Base-by-base conservation (phyloP, 1,140 invertebrate genomes). In the Cyclargus thomasi region DNA sequence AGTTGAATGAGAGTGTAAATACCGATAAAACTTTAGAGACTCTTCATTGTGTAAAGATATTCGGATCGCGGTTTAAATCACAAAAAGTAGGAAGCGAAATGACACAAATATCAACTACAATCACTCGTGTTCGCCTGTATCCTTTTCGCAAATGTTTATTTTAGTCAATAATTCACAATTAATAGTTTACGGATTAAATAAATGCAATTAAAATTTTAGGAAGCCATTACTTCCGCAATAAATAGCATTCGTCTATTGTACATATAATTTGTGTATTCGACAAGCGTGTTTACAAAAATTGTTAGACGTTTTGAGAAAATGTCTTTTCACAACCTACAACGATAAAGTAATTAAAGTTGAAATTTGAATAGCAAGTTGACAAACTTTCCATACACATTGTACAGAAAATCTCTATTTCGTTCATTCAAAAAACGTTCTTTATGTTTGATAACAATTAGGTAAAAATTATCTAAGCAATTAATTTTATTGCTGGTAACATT, bases 251-350 rank as follows among this genome's bases (percentile, higher is more conserved):
- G 85, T 82, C 85, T 86, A 82, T 79, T 80, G 74, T 77, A 81
- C 78, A 77, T 83, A 86, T 88, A 86, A 82, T 85, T 86, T 86
- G 82, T 86, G 83, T 86, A 88, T 85, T 86, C 86, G 82, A 90
- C 88, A 90, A 90, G 88, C 88, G 87, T 89, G 88, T 91, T 91
- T 91, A 91, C 90, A 89, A 91, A 91, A 91, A 89, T 90, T 90
- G 77, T 85, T 80, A 86, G 80, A 86, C 79, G 77, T 85, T 81
- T 82, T 78, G 73, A 70, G 72, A 77, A 75, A 72, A 65, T 65
- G 64, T 55, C 68, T 57, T 68, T 69, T 71, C 72, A 67, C 75
- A 77, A 83, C 78, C 75, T 78, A 82, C 83, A 67, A 67, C 23
- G 64, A 18, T 23, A 65, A 55, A 17, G 62, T 53, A 65, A 69